phyloP scores from a whole-genome alignment of 2,888 invertebrate species.

The Leucania comma region DNA sequence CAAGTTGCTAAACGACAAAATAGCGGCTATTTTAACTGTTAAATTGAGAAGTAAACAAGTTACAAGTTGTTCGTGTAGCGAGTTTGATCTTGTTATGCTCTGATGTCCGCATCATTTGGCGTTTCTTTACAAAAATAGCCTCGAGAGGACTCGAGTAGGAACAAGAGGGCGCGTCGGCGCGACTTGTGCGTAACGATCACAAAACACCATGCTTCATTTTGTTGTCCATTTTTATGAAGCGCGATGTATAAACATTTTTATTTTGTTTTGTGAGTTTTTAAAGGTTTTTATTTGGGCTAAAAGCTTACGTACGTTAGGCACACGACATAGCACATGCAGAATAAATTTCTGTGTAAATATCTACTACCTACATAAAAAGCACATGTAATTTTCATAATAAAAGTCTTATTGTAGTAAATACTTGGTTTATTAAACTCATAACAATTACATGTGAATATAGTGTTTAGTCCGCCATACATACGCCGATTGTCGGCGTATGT shows the following conservation, averaged over 20 bases:
- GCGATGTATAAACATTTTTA: not conserved
- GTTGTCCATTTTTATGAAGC: not conserved
- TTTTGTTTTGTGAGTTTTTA: not conserved
- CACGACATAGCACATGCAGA: not conserved
- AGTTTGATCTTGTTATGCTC: constrained; percentile 52
- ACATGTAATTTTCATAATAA: too few relatives aligned
- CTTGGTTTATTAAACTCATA: too few relatives aligned
- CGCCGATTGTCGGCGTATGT: too few relatives aligned
- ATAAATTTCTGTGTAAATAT: not conserved
- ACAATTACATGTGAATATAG: too few relatives aligned
- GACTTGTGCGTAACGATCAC: not conserved
- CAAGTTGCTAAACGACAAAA: constrained; percentile 47
- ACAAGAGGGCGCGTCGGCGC: not conserved
- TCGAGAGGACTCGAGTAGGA: constrained; percentile 3
- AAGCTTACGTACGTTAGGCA: not conserved
- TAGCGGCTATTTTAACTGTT: constrained; percentile 48
- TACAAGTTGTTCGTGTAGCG: constrained; percentile 43
- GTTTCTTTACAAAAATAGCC: constrained; percentile 29
- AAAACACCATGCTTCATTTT: not conserved
- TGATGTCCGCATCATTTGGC: constrained; percentile 21
- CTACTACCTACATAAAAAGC: not conserved
- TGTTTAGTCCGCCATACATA: too few relatives aligned
- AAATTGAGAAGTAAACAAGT: constrained; percentile 54
- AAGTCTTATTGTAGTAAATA: too few relatives aligned
- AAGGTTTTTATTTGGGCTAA: not conserved